A percentile compares a stretch with the other conserved stretches of the same genome.
Evolutionary conservation across 2,113 vertebrate genomes (phyloP).

Genomic region (Pomatostomus ruficeps): DNA sequence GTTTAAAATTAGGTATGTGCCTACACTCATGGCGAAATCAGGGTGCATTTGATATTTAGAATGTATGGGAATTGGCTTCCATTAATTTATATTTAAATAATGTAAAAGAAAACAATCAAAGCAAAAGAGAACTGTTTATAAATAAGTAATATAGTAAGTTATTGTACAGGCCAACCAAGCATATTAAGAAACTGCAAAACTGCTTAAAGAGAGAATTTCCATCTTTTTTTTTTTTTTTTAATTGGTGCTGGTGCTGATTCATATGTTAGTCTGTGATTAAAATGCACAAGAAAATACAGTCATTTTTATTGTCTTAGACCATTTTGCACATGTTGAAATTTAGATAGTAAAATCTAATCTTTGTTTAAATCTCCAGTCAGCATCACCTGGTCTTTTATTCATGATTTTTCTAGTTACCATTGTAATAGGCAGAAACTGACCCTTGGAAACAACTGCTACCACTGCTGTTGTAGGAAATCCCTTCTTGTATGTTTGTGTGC

Average conservation of each 20-base stretch:
- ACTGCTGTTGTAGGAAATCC: not conserved
- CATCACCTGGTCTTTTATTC: not conserved
- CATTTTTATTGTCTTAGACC: not conserved
- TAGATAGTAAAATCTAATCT: not conserved
- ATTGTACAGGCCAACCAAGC: not conserved
- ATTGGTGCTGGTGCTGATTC: not conserved
- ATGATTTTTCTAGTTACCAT: not conserved
- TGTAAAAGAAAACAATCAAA: not conserved
- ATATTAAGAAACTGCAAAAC: not conserved
- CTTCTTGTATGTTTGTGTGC: not conserved
- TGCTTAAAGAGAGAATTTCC: not conserved
- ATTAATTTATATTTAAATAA: constrained; percentile 21
- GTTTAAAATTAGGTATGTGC: not conserved
- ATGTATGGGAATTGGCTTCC: not conserved
- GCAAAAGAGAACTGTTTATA: not conserved
- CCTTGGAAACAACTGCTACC: not conserved
- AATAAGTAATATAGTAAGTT: not conserved
- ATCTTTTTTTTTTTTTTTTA: not conserved
- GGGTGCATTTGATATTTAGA: not conserved
- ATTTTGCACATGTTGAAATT: not conserved
- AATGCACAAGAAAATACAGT: not conserved
- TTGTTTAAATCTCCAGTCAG: not conserved
- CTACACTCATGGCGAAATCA: not conserved
- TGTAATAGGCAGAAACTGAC: not conserved
- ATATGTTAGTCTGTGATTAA: not conserved